Conservation (phyloP, 2,113 vertebrate genomes). For the Chamaetylas fuelleborni region DNA sequence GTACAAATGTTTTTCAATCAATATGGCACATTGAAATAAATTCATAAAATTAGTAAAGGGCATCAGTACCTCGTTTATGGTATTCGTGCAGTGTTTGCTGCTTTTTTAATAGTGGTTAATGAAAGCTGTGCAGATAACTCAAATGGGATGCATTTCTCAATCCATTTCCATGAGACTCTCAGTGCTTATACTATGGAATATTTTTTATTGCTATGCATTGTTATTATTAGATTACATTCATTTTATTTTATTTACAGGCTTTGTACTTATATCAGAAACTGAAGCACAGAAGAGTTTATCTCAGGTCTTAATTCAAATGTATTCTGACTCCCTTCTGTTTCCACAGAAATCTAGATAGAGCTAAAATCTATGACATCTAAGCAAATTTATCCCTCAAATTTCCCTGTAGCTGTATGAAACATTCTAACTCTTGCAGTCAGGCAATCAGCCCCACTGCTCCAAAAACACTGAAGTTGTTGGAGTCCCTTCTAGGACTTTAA, state of each 20-base stretch:
- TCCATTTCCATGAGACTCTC: background rate
- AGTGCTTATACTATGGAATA: background rate
- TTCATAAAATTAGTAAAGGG: background rate
- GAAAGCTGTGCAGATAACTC: background rate
- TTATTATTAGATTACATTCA: conserved; percentile 32
- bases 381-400: background rate
- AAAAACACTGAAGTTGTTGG: background rate
- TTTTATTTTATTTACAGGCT: conserved; percentile 51
- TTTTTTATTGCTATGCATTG: background rate
- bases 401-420: background rate
- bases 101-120: background rate
- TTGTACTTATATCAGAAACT: background rate
- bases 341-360: background rate
- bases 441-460: background rate
- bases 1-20: background rate
- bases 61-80: background rate
- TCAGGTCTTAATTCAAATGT: background rate
- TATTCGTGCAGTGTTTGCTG: background rate
- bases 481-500: background rate
- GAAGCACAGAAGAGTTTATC: background rate
- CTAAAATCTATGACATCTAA: background rate
- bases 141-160: background rate
- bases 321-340: background rate
- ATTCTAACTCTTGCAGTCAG: background rate
- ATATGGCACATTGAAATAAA: background rate